Evolutionary conservation across 2,113 vertebrate species (phyloP), one percentile per base, ranked within the genome.

Genomic region (Sinocyclocheilus rhinocerous): DNA sequence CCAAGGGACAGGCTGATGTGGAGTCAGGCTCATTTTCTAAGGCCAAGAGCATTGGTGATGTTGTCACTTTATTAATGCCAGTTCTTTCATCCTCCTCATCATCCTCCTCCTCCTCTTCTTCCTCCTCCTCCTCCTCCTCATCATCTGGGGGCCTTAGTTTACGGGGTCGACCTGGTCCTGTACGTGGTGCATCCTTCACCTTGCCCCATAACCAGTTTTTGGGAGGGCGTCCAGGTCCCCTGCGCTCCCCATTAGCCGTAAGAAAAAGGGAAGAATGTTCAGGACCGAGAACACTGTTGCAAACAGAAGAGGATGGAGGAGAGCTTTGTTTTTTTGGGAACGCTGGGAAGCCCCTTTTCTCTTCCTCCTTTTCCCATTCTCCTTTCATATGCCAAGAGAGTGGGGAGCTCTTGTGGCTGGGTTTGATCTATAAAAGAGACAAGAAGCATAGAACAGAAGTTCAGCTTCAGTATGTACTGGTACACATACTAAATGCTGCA

Each of bases 201-300:
- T 94, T 97, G 85, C 88, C 95, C 91, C 90, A 97, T 89, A 85
- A 93, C 92, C 94, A 92, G n/a, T 95, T 93, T 89, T 97, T 97
- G 85, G 96, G 96, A 45, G 94, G 97, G 65, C 97, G 97, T 5
- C 97, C 96, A 15, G 96, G 94, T 67, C 97, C 96, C 36, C 97
- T 94, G 2, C 89, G 97, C 93, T 94, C 96, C 88, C 91, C 97
- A 82, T 88, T 69, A 92, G 95, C 84, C 7, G 93, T 91, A 0
- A 84, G 89, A 52, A 87, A 85, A 2, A 84, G 89, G 36, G 88
- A 84, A 1, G 92, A 90, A 5, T 91, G 87, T 42, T 93, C 91
- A 12, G 92, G 84, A 70, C 83, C 81, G 20, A 90, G 75, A 1
- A 91, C 85, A 18, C 88, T 85, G 83, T 84, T 90, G 79, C 91